Conservation (phyloP, 2,113 vertebrate genomes). For the Bubalus kerabau region DNA sequence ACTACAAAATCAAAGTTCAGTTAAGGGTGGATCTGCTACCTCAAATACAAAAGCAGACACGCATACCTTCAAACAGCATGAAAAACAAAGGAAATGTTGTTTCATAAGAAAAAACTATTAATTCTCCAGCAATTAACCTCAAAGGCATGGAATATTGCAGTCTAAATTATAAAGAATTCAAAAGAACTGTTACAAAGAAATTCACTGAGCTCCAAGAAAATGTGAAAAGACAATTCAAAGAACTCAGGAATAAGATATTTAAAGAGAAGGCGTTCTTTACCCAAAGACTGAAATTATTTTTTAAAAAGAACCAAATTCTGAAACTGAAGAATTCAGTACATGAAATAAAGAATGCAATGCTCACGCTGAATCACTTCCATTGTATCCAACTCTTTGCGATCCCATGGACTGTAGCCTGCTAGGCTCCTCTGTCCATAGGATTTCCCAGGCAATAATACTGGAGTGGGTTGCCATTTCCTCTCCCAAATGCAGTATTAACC, state of each 20-base stretch:
- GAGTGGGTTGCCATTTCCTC: neutral
- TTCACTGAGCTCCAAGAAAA: neutral
- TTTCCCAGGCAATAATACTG: neutral
- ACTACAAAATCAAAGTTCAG: neutral
- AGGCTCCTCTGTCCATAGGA: neutral
- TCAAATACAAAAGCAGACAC: neutral
- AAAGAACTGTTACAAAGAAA: neutral
- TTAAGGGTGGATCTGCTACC: neutral
- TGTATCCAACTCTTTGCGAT: neutral
- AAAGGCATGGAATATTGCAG: neutral
- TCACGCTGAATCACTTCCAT: neutral
- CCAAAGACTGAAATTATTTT: neutral
- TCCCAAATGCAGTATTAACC: neutral
- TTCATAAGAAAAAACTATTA: neutral
- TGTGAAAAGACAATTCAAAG: neutral
- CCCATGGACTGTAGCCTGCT: neutral
- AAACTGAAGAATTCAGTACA: neutral
- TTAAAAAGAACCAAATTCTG: neutral
- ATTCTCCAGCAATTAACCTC: neutral
- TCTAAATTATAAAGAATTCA: neutral
- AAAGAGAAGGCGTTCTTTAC: neutral
- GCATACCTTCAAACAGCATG: neutral
- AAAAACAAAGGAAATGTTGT: neutral
- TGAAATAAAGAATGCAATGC: neutral
- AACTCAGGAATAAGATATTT: neutral